phyloP scores from a whole-genome alignment of 2,113 vertebrate genomes.

The Grus americana region DNA sequence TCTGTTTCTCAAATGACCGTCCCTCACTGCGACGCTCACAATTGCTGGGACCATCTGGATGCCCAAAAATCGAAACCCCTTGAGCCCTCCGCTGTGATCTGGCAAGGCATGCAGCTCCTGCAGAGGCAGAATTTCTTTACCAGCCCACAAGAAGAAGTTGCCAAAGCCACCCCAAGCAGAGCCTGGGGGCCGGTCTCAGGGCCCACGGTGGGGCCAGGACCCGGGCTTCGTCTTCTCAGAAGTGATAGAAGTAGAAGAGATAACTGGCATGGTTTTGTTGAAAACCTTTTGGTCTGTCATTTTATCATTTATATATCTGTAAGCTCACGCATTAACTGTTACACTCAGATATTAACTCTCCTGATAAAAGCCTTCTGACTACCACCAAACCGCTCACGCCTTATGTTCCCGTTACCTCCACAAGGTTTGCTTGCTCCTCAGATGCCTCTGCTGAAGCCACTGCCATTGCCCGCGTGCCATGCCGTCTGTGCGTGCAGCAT shows the following conservation, averaged over 20 bases:
- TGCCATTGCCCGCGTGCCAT: neutral
- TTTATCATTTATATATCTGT: neutral
- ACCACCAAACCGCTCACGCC: neutral
- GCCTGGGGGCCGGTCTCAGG: neutral
- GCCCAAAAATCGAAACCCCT: neutral
- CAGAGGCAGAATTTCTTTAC: neutral
- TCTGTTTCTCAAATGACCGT: neutral
- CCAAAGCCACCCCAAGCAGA: neutral
- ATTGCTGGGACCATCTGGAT: neutral
- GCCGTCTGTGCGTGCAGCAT: neutral
- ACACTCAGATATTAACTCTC: neutral
- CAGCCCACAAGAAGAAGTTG: neutral
- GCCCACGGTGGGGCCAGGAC: neutral
- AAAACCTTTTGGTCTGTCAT: neutral
- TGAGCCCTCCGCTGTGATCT: neutral
- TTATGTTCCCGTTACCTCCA: neutral
- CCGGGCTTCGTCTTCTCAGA: neutral
- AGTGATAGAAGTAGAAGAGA: neutral
- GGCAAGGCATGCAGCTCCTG: neutral
- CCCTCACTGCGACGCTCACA: accelerated
- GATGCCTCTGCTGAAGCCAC: neutral
- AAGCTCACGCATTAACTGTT: neutral
- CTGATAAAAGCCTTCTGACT: neutral
- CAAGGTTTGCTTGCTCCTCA: neutral
- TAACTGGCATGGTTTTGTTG: neutral